Conservation (phyloP, 2,888 invertebrate species). For the Eupithecia tripunctaria region DNA sequence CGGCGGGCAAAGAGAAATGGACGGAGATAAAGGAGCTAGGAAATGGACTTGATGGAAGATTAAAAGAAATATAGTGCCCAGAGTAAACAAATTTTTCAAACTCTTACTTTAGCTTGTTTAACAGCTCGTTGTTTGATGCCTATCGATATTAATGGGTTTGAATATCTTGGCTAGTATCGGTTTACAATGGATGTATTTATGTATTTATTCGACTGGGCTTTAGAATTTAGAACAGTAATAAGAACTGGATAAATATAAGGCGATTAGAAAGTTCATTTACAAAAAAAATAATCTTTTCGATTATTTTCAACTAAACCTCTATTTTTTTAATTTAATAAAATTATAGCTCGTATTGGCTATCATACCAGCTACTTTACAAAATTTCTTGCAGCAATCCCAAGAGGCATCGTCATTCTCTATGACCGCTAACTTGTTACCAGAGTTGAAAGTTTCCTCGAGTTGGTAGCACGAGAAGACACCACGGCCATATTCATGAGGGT, state of each 20-base stretch:
- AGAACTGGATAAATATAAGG: not conserved
- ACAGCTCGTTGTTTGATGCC: not conserved
- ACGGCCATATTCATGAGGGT: slow-evolving; percentile 56
- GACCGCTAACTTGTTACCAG: slow-evolving; percentile 3
- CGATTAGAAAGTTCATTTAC: not conserved
- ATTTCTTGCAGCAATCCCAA: not conserved
- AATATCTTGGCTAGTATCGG: not conserved
- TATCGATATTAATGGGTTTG: not conserved
- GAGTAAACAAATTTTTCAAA: not conserved
- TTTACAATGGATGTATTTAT: not conserved
- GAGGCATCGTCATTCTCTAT: not conserved
- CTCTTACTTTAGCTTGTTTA: not conserved
- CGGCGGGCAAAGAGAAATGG: slow-evolving; percentile 2
- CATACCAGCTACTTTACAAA: not conserved
- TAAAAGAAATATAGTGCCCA: not conserved
- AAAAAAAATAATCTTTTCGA: not conserved
- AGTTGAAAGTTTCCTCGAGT: slow-evolving; percentile 21
- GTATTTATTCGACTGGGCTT: not conserved
- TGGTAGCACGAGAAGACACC: slow-evolving; percentile 39
- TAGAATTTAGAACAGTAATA: not conserved
- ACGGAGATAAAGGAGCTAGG: not conserved
- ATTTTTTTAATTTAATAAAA: not conserved
- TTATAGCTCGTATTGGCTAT: not conserved
- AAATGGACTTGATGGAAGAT: not conserved
- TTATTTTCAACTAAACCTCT: no score